Evolutionary conservation across 2,797 vertebrate species (phyloP), one percentile per base, ranked within the genome.

Genomic region (Cottoperca gobio): DNA sequence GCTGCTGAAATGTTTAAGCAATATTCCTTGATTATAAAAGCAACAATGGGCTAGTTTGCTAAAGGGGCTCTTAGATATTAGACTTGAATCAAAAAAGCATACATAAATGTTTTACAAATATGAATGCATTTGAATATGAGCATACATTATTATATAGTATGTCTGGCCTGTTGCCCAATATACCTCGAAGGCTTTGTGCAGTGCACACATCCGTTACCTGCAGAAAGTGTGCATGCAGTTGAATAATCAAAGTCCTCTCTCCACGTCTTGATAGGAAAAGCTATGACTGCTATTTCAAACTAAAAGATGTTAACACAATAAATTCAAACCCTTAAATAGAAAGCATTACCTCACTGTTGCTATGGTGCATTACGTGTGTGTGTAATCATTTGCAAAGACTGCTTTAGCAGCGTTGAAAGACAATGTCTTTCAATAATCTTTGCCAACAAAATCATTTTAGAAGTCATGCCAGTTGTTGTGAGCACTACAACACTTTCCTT

Each of bases 381-480:
- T 71, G 21, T 39, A 55, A 61, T 54, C 57, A 79, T 73, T 52
- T 64, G 46, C 40, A 72, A 74, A 50, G 68, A 59, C 63, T 62
- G 49, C 45, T 80, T 82, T 35, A 69, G 26, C 21, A 14, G n/a
- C 76, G 17, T 53, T 69, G 42, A 46, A 59, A 78, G 70, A 76
- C 40, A 42, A 31, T 10, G 35, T 48, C 64, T 62, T 74, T 43
- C 17, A 49, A 24, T 24, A 14, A 28, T 33, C 52, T 70, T 50
- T 75, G 73, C 70, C 58, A 81, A 50, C 54, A 76, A 45, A 64
- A 24, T 13, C 3, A 33, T 55, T 66, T 70, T n/a, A 78, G 79
- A 83, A 65, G 58, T 65, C 19, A 33, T 71, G 78, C 65, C 75
- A 83, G 62, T 70, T 76, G 52, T 48, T 80, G 70, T 76, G 61